These are phyloP conservation scores for Naso thynnoides DNA, from an alignment of 2,797 vertebrate genomes.

Conservation along the genomic window DNA sequence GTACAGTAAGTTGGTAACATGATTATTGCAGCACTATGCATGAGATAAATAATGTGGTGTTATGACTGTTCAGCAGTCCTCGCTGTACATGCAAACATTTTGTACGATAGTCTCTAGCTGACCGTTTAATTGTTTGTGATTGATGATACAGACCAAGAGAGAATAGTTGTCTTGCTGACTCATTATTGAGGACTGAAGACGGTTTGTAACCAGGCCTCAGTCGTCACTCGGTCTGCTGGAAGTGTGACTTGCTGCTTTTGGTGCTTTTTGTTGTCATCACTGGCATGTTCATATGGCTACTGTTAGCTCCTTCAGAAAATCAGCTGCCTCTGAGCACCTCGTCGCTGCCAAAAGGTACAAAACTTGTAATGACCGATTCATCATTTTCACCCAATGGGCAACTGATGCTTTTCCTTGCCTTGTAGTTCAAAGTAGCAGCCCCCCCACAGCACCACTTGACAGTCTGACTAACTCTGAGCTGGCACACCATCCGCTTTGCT, in stretches of 20 bases:
- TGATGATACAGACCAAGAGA: not conserved
- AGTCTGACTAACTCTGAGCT: slow-evolving; percentile 59
- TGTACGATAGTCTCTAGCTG: too few relatives aligned
- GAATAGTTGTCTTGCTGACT: not conserved
- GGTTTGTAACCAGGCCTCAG: slow-evolving; percentile 1
- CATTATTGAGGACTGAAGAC: slow-evolving; percentile 10
- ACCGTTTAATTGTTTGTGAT: not conserved
- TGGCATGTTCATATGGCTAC: not conserved
- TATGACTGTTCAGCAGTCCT: too few relatives aligned
- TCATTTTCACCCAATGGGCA: slow-evolving; percentile 37
- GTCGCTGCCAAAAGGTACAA: slow-evolving; percentile 27
- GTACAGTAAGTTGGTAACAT: too few relatives aligned
- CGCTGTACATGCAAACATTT: too few relatives aligned
- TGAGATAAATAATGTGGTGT: too few relatives aligned
- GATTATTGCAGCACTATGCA: too few relatives aligned
- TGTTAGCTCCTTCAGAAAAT: not conserved
- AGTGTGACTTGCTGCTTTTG: not conserved
- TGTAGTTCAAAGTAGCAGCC: slow-evolving; percentile 43
- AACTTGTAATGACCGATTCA: slow-evolving; percentile 21
- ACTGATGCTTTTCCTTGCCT: slow-evolving; percentile 32
- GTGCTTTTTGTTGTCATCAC: not conserved
- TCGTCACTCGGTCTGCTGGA: too few relatives aligned
- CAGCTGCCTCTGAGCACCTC: not conserved
- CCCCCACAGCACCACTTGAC: slow-evolving; percentile 36
- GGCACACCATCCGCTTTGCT: slow-evolving; percentile 40